Percentiles rank a stretch among this genome's conserved stretches.
Conservation (phyloP, 2,888 invertebrate genomes). For the Rotaria macrura region DNA sequence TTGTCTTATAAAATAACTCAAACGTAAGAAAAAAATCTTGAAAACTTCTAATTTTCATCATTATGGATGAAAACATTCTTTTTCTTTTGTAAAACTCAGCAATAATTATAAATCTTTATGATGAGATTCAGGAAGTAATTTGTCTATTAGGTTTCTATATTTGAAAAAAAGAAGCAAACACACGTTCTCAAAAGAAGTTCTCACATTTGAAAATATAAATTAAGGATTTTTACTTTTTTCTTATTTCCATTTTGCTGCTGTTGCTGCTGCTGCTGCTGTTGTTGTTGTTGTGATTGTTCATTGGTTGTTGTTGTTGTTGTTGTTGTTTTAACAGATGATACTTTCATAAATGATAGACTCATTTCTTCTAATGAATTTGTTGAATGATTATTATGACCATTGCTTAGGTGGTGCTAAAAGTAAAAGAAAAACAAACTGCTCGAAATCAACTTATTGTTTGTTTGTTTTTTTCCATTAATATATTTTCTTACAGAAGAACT, state of each 20-base stretch:
- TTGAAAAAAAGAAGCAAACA: too few species aligned
- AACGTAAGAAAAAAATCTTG: neutral
- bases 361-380: neutral
- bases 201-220: too few species aligned
- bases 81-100: neutral
- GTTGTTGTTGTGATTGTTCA: neutral
- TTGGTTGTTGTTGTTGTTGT: neutral
- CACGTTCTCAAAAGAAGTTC: too few species aligned
- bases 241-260: neutral
- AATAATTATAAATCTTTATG: neutral
- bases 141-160: neutral
- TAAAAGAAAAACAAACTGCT: neutral
- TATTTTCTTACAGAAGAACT: neutral
- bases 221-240: neutral
- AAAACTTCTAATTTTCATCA: neutral
- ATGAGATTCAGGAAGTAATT: neutral
- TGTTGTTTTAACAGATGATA: neutral
- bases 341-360: slow-evolving; percentile 15
- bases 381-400: neutral
- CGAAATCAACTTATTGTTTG: neutral
- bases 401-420: neutral
- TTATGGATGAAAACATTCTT: neutral
- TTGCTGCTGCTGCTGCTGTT: neutral
- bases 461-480: neutral
- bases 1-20: neutral